Conservation (phyloP, 2,113 vertebrate genomes). For the Sturnus vulgaris region DNA sequence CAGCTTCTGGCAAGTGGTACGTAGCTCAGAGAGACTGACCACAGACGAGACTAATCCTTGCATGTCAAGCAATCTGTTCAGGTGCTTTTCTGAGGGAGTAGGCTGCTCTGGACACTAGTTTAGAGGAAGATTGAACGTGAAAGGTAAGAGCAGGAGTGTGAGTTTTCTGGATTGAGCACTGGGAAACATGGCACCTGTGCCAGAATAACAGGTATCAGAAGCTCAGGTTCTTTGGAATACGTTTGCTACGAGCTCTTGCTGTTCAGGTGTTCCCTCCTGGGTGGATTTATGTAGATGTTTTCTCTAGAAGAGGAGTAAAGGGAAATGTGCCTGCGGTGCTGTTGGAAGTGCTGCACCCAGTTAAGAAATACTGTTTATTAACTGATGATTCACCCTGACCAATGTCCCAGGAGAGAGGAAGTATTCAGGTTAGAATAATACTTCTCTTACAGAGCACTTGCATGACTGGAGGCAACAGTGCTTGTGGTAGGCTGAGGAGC, state of each 20-base stretch:
- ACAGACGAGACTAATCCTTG: background rate
- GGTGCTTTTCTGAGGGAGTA: background rate
- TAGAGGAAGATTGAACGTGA: slow-evolving; percentile 10
- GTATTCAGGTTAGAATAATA: background rate
- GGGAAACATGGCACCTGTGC: background rate
- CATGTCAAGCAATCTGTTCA: background rate
- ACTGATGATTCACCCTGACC: slow-evolving; percentile 35
- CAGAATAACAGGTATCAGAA: background rate
- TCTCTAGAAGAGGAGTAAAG: background rate
- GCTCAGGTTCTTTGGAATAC: background rate
- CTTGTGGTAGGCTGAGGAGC: background rate
- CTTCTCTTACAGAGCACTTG: background rate
- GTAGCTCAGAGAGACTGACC: background rate
- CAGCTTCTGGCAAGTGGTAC: background rate
- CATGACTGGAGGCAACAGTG: background rate
- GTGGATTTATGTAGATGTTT: background rate
- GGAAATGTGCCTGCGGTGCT: background rate
- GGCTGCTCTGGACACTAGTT: slow-evolving; percentile 14
- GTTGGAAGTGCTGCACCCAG: slow-evolving; percentile 21
- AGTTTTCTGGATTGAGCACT: background rate
- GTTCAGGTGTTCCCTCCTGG: background rate
- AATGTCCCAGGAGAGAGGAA: background rate
- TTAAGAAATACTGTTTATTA: slow-evolving; percentile 45
- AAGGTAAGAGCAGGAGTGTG: slow-evolving; percentile 15
- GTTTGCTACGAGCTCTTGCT: background rate